These are phyloP conservation scores for Xiphorhynchus erythropygius DNA, from an alignment of 2,797 vertebrate species.

Conservation along the genomic window DNA sequence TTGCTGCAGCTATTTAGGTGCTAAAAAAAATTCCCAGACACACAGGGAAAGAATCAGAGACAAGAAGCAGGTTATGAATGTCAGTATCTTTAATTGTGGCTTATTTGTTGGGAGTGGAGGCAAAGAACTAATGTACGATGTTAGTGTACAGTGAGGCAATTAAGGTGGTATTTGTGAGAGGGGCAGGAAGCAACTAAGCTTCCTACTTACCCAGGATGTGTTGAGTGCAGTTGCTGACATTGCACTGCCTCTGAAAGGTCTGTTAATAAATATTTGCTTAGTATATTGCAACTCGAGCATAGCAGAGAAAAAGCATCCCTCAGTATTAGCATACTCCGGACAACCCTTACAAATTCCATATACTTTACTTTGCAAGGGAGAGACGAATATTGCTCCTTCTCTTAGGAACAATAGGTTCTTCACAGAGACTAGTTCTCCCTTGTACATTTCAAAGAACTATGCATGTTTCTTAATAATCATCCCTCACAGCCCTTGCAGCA, in stretches of 20 bases:
- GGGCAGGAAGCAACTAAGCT: background rate
- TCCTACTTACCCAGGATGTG: background rate
- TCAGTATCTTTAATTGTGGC: background rate
- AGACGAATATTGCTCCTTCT: background rate
- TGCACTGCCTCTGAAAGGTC: background rate
- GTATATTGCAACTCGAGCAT: slow-evolving; percentile 17
- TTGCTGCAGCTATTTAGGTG: background rate
- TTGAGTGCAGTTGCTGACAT: background rate
- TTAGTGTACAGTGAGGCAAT: background rate
- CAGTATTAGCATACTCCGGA: background rate
- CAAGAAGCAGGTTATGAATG: background rate
- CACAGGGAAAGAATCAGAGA: background rate
- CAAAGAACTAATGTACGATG: background rate
- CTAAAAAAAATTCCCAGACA: background rate
- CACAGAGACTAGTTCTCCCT: background rate
- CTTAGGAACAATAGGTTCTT: background rate
- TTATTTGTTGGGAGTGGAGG: background rate
- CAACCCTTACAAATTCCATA: background rate
- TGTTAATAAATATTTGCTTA: slow-evolving; percentile 64
- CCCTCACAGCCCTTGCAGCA: background rate
- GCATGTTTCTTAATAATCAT: background rate
- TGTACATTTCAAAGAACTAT: background rate
- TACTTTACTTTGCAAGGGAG: background rate
- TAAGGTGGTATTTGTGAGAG: background rate
- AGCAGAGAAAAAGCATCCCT: background rate